Evolutionary conservation across 1,140 invertebrate species (phyloP).

Genomic region (Heliconius congener): DNA sequence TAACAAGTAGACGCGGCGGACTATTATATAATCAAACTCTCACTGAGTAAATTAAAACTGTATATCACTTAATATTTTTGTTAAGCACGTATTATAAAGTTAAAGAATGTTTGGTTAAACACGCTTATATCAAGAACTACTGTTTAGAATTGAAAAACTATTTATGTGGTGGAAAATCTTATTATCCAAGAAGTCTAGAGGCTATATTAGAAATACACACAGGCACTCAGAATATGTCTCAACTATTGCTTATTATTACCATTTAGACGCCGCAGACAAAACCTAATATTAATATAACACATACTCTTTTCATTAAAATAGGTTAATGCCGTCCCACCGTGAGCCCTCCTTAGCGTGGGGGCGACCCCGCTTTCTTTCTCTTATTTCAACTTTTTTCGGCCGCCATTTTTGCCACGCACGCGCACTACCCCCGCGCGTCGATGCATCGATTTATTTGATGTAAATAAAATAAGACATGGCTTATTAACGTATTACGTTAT

Average conservation of each 20-base stretch:
- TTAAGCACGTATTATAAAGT: too few species aligned
- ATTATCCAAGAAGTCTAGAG: too few species aligned
- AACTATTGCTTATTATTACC: background rate
- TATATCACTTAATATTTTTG: too few species aligned
- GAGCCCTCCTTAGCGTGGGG: conserved; percentile 59
- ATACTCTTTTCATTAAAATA: conserved; percentile 14
- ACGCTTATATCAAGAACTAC: too few species aligned
- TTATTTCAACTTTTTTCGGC: conserved; percentile 75
- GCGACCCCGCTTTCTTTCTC: conserved; percentile 70
- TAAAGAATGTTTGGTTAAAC: too few species aligned
- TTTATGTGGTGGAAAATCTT: too few species aligned
- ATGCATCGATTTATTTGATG: conserved; percentile 69
- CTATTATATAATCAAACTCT: too few species aligned
- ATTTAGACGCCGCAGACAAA: background rate
- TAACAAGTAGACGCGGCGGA: too few species aligned
- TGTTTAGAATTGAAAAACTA: too few species aligned
- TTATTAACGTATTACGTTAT: conserved; percentile 37
- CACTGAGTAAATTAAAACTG: too few species aligned
- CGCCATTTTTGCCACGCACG: conserved; percentile 76
- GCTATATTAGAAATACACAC: too few species aligned
- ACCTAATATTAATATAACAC: background rate
- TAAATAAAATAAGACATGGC: conserved; percentile 59
- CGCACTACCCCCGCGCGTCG: conserved; percentile 54
- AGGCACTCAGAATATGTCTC: too few species aligned
- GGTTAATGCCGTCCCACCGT: conserved; percentile 40